Evolutionary conservation across 2,888 invertebrate genomes (phyloP).

Genomic region (Danaus chrysippus): DNA sequence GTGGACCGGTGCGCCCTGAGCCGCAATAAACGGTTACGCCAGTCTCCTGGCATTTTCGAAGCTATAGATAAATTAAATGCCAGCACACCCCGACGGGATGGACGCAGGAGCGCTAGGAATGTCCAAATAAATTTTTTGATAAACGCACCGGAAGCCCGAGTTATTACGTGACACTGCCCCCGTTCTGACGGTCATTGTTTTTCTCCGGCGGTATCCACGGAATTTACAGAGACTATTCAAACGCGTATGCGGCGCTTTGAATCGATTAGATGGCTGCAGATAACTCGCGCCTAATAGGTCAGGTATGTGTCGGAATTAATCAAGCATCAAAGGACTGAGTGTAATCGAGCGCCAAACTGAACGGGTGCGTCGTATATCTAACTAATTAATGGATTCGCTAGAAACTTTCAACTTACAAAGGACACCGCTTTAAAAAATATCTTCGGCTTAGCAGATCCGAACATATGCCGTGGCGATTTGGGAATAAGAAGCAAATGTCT

Average conservation of each 20-base stretch:
- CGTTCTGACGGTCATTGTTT: constrained; percentile 72
- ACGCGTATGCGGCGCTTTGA: constrained; percentile 70
- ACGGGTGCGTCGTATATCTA: constrained; percentile 70
- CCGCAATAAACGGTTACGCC: constrained; percentile 67
- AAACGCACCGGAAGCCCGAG: constrained; percentile 73
- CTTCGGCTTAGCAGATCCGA: constrained; percentile 22
- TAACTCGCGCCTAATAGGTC: constrained; percentile 69
- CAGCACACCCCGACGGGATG: constrained; percentile 64
- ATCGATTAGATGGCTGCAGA: constrained; percentile 72
- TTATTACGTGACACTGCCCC: constrained; percentile 74
- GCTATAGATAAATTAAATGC: constrained; percentile 77
- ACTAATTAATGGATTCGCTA: constrained; percentile 76
- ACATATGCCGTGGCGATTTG: constrained; percentile 16
- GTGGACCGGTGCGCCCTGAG: constrained; percentile 52
- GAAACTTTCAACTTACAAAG: constrained; percentile 68
- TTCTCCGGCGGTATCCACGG: constrained; percentile 62
- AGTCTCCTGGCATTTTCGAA: constrained; percentile 65
- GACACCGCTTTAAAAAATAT: constrained; percentile 57
- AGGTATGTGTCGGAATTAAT: constrained; percentile 76
- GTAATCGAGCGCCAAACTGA: constrained; percentile 68
- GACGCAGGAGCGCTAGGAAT: constrained; percentile 69
- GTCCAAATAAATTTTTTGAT: constrained; percentile 76
- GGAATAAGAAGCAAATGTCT: constrained; percentile 3
- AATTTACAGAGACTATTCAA: constrained; percentile 62
- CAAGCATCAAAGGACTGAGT: constrained; percentile 73